Conservation (phyloP, 2,113 vertebrate species). For the Leptosomus discolor region DNA sequence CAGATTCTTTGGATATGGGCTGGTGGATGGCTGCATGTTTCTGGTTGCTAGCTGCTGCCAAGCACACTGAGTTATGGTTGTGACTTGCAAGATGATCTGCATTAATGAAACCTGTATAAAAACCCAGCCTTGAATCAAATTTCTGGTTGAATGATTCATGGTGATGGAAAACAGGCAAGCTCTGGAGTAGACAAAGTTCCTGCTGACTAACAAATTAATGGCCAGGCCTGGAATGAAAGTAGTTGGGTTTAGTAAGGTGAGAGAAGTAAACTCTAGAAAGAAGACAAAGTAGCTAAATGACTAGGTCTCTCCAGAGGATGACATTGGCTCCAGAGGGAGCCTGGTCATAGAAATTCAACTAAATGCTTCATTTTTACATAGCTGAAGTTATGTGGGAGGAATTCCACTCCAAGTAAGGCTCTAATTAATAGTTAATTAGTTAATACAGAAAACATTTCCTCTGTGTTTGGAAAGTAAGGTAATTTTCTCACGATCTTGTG, state of each 20-base stretch:
- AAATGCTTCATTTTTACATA: not conserved
- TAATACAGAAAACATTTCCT: not conserved
- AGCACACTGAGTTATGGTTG: not conserved
- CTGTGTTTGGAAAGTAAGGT: not conserved
- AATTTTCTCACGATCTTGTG: not conserved
- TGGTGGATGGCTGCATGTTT: not conserved
- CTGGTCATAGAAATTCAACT: not conserved
- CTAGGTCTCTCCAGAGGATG: not conserved
- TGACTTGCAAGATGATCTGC: not conserved
- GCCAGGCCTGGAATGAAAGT: not conserved
- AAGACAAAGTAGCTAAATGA: not conserved
- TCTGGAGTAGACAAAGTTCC: not conserved
- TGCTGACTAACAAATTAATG: not conserved
- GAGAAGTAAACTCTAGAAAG: not conserved
- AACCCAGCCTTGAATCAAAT: not conserved
- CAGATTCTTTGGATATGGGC: not conserved
- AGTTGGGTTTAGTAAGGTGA: not conserved
- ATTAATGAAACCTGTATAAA: not conserved
- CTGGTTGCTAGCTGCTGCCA: not conserved
- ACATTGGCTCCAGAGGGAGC: not conserved
- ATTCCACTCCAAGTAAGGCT: not conserved
- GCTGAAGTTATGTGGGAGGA: not conserved
- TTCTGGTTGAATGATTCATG: not conserved
- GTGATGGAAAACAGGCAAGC: not conserved
- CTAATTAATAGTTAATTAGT: not conserved